Base-by-base conservation (phyloP, 2,888 invertebrate species). In the Chironomus riparius region DNA sequence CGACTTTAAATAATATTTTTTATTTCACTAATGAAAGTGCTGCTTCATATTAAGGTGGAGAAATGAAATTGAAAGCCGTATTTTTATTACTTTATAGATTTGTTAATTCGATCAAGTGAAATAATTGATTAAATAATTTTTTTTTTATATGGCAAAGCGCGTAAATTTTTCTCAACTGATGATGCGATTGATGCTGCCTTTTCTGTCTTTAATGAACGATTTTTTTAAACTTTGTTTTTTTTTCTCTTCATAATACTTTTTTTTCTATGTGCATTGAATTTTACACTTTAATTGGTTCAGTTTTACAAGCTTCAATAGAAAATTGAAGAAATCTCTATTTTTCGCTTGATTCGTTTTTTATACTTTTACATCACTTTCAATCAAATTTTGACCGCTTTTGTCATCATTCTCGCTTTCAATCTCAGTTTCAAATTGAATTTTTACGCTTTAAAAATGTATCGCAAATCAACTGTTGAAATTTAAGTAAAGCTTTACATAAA, bases 111-210 rank as follows among this genome's bases (percentile, higher is more conserved):
- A 62, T 62, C 47, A 22, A 62, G 65, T 61, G 73, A 73, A 73
- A 73, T 73, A 73, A 73, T 73, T 73, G 73, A 73, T 73, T 73
- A 73, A 73, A 65, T 73, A 73, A 73, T 73, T 73, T 70, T 50
- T n/a, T 12, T 50, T 50, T 50, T 50, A 50, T 50, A 50, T n/a
- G 50, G 50, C 50, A 50, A 50, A 50, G 50, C 50, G 50, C 50
- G 50, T 15, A 38, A 38, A 28, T 28, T 28, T 28, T 28, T 28
- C 28, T 12, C 48, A 48, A 50, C 50, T 50, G 50, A 50, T 50
- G 50, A 50, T 50, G 50, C 50, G 50, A 50, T 50, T 15, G 50
- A n/a, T n/a, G 50, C 50, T 50, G 50, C 50, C 15, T 50, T 50
- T 50, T 50, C 50, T 5, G 50, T 50, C n/a, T 50, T 38, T 50